These are phyloP conservation scores for Allygus modestus DNA, from an alignment of 2,888 invertebrate genomes.

Conservation along the genomic window DNA sequence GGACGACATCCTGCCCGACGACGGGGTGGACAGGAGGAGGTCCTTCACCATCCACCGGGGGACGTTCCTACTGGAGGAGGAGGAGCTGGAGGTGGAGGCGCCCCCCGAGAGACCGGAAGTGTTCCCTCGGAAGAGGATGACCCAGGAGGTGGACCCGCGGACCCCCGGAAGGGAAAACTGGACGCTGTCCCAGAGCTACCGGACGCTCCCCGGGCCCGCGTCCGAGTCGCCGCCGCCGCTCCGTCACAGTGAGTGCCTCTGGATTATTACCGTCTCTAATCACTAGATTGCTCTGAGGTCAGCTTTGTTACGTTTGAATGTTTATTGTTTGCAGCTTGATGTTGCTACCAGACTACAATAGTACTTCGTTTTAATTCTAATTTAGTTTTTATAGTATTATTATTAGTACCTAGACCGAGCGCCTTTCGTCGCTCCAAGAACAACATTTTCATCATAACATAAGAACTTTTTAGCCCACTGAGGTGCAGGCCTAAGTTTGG, in stretches of 20 bases:
- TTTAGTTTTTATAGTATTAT: too few species aligned
- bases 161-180: conserved; percentile 61
- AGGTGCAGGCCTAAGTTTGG: too few species aligned
- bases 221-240: neutral
- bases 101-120: conserved; percentile 48
- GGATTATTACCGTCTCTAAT: neutral
- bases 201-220: neutral
- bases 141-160: conserved; percentile 57
- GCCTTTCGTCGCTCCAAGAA: too few species aligned
- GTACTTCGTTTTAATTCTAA: too few species aligned
- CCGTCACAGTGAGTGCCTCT: conserved; percentile 25
- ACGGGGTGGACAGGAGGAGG: conserved; percentile 38
- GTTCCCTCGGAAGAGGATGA: conserved; percentile 44
- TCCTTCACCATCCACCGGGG: conserved; percentile 60
- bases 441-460: too few species aligned
- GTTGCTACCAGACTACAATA: too few species aligned
- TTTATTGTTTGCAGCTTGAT: neutral
- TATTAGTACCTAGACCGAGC: too few species aligned
- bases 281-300: neutral
- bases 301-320: neutral
- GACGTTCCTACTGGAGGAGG: conserved; percentile 52
- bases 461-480: too few species aligned
- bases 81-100: conserved; percentile 53
- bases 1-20: conserved; percentile 54
- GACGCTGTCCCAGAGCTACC: conserved; percentile 49